Conservation (phyloP, 2,888 invertebrate species). For the Ophraella communa region DNA sequence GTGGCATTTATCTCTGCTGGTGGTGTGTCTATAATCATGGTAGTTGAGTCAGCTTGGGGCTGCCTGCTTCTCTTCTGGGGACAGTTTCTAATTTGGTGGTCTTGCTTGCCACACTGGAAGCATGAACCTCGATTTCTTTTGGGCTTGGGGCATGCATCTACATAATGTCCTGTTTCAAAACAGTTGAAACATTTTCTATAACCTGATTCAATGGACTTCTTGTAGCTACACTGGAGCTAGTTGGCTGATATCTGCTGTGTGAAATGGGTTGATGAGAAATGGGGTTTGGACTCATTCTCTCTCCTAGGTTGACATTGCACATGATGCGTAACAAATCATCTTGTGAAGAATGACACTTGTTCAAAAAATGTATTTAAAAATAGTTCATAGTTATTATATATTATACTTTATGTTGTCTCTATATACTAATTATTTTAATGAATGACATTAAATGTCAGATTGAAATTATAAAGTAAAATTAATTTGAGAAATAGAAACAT, state of each 20-base stretch:
- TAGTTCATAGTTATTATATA: no score
- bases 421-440: no score
- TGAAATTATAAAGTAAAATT: no score
- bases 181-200: slow-evolving; percentile 16
- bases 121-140: slow-evolving; percentile 27
- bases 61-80: slow-evolving; percentile 6
- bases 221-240: neutral
- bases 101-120: slow-evolving; percentile 52
- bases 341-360: no score
- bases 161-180: slow-evolving; percentile 12
- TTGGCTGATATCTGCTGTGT: neutral
- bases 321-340: slow-evolving; percentile 8
- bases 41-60: neutral
- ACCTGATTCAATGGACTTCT: neutral
- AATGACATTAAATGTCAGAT: no score
- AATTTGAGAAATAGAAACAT: no score
- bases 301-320: slow-evolving; percentile 3
- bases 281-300: neutral
- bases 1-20: neutral
- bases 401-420: no score
- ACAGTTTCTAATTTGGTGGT: slow-evolving; percentile 22
- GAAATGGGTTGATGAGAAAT: neutral
- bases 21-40: no score
- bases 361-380: no score
- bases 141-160: slow-evolving; percentile 19